A percentile compares a stretch with the other conserved stretches of the same genome.
These are phyloP conservation scores for Thecophora atra DNA, from an alignment of 2,888 invertebrate species.

Conservation along the genomic window DNA sequence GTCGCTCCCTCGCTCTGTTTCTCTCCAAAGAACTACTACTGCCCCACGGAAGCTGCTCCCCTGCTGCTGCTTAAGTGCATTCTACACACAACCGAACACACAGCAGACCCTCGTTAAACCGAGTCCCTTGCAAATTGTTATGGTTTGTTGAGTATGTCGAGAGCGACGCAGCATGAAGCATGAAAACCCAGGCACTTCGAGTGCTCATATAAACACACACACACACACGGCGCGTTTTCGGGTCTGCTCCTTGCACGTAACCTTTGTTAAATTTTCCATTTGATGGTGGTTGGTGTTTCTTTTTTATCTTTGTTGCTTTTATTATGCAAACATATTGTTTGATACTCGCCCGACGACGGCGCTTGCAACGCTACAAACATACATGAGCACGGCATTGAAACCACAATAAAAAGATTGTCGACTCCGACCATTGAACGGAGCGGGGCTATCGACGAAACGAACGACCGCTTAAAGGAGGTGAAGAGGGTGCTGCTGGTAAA, in stretches of 20 bases:
- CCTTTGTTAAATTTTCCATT: neutral
- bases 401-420: too few relatives aligned
- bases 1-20: neutral
- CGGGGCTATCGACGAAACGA: neutral
- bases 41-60: neutral
- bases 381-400: too few relatives aligned
- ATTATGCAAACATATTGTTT: conserved; percentile 13
- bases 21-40: neutral
- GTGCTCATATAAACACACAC: too few relatives aligned
- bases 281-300: neutral
- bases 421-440: too few relatives aligned
- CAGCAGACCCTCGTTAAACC: neutral
- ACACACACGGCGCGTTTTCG: neutral
- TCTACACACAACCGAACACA: neutral
- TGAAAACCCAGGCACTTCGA: too few relatives aligned
- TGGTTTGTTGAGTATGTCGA: conserved; percentile 17
- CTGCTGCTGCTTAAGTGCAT: neutral
- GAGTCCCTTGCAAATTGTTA: conserved; percentile 24
- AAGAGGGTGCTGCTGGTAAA: conserved; percentile 2
- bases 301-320: neutral
- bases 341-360: neutral
- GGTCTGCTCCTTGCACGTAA: neutral
- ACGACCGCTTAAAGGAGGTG: neutral
- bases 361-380: too few relatives aligned
- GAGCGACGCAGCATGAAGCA: neutral